These are phyloP conservation scores for Chaenogobius annularis DNA, from an alignment of 2,113 vertebrate species.

Conservation along the genomic window DNA sequence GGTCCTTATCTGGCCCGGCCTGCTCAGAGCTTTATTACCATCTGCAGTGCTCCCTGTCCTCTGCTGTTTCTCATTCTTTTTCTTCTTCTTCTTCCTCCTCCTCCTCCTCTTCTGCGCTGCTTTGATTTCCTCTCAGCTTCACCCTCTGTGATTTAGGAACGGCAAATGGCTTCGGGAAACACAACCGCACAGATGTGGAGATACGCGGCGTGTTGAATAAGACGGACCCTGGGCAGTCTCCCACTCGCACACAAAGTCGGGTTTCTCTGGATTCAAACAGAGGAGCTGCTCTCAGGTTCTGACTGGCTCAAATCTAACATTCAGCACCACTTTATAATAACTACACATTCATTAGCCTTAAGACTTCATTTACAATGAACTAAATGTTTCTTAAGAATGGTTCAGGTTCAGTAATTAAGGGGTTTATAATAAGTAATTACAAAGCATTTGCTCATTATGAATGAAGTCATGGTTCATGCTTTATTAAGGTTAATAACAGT, in stretches of 20 bases:
- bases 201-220: constrained; percentile 47
- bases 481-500: no score
- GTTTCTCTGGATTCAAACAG: constrained; percentile 51
- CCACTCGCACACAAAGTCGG: constrained; percentile 30
- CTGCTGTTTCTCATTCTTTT: constrained; percentile 20
- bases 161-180: constrained; percentile 37
- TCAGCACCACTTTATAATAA: no score
- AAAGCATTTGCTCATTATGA: no score
- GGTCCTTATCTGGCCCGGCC: constrained; percentile 25
- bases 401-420: no score
- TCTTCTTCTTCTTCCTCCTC: no score
- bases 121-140: constrained; percentile 50
- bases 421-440: no score
- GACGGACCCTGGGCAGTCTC: constrained; percentile 28
- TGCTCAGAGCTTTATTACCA: constrained; percentile 39
- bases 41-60: constrained; percentile 18
- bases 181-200: constrained; percentile 35
- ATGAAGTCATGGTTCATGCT: no score
- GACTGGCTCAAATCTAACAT: no score
- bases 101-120: constrained; percentile 2
- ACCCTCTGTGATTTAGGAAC: constrained; percentile 27
- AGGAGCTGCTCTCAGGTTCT: neutral
- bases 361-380: no score
- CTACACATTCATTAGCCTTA: no score
- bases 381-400: no score